phyloP scores from a whole-genome alignment of 2,797 vertebrate species.

The Melanogrammus aeglefinus region DNA sequence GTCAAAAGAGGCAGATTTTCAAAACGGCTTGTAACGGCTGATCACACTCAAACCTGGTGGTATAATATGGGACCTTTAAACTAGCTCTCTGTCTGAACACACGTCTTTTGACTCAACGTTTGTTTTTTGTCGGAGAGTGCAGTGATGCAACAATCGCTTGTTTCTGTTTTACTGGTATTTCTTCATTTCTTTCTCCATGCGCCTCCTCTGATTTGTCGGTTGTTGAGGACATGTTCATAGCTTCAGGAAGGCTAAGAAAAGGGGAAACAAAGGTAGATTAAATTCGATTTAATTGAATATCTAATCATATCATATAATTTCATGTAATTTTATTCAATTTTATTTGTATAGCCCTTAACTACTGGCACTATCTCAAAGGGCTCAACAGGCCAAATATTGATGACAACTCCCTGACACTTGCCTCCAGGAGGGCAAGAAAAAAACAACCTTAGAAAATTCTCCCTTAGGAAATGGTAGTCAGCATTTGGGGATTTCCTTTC shows the following conservation, averaged over 20 bases:
- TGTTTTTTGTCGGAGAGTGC: slow-evolving; percentile 70
- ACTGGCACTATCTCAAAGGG: no score
- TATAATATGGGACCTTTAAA: neutral
- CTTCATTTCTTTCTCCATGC: slow-evolving; percentile 27
- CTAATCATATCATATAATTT: no score
- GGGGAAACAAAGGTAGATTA: slow-evolving; percentile 7
- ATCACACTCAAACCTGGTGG: no score
- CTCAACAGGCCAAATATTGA: no score
- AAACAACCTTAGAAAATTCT: neutral
- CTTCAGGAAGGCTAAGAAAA: slow-evolving; percentile 67
- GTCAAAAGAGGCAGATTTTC: no score
- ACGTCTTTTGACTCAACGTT: slow-evolving; percentile 19
- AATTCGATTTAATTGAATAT: no score
- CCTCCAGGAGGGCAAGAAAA: no score
- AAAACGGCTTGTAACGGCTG: no score
- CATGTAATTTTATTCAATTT: no score
- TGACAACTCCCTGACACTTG: no score
- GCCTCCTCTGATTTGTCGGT: slow-evolving; percentile 30
- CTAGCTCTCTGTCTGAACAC: slow-evolving; percentile 36
- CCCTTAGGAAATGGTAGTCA: neutral
- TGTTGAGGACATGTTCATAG: slow-evolving; percentile 15
- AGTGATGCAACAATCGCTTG: slow-evolving; percentile 62
- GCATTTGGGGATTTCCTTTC: neutral
- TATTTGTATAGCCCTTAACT: no score
- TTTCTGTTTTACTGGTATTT: slow-evolving; percentile 19